Conservation (phyloP, 2,113 vertebrate species). For the Tupaia tana region DNA sequence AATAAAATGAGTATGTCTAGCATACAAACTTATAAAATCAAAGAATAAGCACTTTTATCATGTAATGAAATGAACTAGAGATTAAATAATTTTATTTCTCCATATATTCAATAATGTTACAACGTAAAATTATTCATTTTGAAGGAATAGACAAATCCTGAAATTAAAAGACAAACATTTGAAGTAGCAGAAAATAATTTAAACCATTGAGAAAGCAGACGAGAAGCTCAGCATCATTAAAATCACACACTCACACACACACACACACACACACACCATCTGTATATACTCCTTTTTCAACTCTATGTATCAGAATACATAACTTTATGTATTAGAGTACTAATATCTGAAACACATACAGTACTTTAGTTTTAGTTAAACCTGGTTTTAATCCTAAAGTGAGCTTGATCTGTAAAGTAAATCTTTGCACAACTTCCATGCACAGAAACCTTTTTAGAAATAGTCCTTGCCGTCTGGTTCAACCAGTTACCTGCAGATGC, state of each 20-base stretch:
- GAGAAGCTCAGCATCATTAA: conserved; percentile 57
- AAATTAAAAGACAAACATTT: conserved; percentile 67
- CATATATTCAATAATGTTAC: conserved; percentile 57
- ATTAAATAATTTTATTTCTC: conserved; percentile 65
- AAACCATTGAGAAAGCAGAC: conserved; percentile 61
- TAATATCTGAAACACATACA: conserved; percentile 57
- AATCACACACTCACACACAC: conserved; percentile 40
- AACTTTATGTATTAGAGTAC: conserved; percentile 67
- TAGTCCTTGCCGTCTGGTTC: background rate
- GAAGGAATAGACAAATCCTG: conserved; percentile 58
- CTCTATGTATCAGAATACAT: background rate
- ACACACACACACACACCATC: conserved; percentile 10
- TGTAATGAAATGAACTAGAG: conserved; percentile 53
- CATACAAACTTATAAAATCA: conserved; percentile 48
- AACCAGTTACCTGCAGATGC: conserved; percentile 32
- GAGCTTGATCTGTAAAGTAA: conserved; percentile 60
- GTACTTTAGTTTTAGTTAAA: conserved; percentile 67
- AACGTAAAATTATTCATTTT: conserved; percentile 71
- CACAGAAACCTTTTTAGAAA: conserved; percentile 62
- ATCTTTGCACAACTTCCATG: conserved; percentile 43
- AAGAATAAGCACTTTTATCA: conserved; percentile 54
- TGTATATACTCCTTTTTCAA: conserved; percentile 74
- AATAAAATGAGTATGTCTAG: conserved; percentile 69
- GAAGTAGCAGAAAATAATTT: conserved; percentile 57
- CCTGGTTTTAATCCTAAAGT: conserved; percentile 65